A percentile compares a stretch with the other conserved stretches of the same genome.
phyloP scores from a whole-genome alignment of 1,140 invertebrate species.

The roundworm (Caenorhabditis elegans) region WBcel235 BX284606.5:15191001-15191500 shows the following conservation, averaged over 20 bases:
- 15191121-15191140: not conserved
- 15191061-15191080: too few species aligned
- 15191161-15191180: slow-evolving; percentile 41
- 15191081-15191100: too few species aligned
- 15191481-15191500: not conserved
- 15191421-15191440: not conserved
- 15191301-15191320: slow-evolving; percentile 30
- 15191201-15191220: not conserved
- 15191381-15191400: slow-evolving; percentile 5
- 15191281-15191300: not conserved
- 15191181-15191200: slow-evolving; percentile 39
- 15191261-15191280: not conserved
- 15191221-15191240: slow-evolving; percentile 31
- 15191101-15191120: slow-evolving; percentile 23
- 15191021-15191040: too few species aligned
- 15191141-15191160: not conserved
- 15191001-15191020: too few species aligned
- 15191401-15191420: slow-evolving; percentile 15
- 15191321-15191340: slow-evolving; percentile 41
- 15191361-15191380: slow-evolving; percentile 46
- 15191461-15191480: not conserved
- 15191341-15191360: slow-evolving; percentile 47
- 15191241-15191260: slow-evolving; percentile 41
- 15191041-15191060: too few species aligned
- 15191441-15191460: not conserved